Evolutionary conservation across 2,797 vertebrate species (phyloP).

Genomic region (Anniella stebbinsi): DNA sequence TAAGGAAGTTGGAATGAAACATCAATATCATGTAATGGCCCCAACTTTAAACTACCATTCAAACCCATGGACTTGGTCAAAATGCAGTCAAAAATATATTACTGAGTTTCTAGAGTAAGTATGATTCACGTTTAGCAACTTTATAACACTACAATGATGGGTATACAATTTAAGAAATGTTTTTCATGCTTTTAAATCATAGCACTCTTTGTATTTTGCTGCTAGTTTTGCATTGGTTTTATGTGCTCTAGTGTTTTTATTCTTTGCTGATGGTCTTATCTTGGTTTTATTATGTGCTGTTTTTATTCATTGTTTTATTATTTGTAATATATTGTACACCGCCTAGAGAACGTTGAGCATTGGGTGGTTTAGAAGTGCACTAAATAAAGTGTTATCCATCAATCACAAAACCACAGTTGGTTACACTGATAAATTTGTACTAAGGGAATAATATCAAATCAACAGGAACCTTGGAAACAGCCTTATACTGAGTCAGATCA

Average conservation of each 20-base stretch:
- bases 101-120: slow-evolving; percentile 98
- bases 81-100: slow-evolving; percentile 97
- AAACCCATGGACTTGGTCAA: slow-evolving; percentile 98
- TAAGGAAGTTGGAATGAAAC: slow-evolving; percentile 90
- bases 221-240: too few relatives aligned
- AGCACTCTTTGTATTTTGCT: too few relatives aligned
- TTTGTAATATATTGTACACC: too few relatives aligned
- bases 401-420: not conserved
- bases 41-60: slow-evolving; percentile 96
- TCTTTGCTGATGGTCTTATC: too few relatives aligned
- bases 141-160: not conserved
- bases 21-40: slow-evolving; percentile 97
- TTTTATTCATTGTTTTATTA: too few relatives aligned
- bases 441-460: not conserved
- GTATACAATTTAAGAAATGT: not conserved
- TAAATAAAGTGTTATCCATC: not conserved
- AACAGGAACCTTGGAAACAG: too few relatives aligned
- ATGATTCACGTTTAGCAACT: not conserved
- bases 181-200: too few relatives aligned
- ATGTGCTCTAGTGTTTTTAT: too few relatives aligned
- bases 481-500: too few relatives aligned
- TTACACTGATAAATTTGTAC: not conserved
- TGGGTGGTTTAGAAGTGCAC: too few relatives aligned
- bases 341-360: too few relatives aligned
- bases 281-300: too few relatives aligned